phyloP scores from a whole-genome alignment of 2,888 invertebrate genomes.

The Anthrax anthrax region DNA sequence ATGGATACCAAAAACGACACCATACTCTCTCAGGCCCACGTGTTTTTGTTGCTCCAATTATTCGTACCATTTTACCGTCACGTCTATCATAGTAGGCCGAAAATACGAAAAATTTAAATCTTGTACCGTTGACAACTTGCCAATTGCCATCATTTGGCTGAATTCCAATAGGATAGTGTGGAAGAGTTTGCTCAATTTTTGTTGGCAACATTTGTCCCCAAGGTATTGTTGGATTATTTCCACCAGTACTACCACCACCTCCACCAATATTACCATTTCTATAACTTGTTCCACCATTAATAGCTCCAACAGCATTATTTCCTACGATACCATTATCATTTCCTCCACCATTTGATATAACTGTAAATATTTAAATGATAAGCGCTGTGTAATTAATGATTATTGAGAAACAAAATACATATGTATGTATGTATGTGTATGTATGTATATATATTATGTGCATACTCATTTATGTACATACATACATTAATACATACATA shows the following conservation, averaged over 20 bases:
- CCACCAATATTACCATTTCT: neutral
- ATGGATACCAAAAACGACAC: constrained; percentile 63
- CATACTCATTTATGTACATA: too few species aligned
- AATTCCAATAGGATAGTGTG: constrained; percentile 48
- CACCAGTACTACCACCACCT: constrained; percentile 15
- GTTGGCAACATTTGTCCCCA: constrained; percentile 32
- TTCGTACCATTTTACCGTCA: constrained; percentile 50
- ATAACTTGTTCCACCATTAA: neutral
- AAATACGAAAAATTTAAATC: constrained; percentile 82
- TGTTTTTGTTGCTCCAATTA: constrained; percentile 81
- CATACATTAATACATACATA: too few species aligned
- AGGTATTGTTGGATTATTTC: constrained; percentile 23
- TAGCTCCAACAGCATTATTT: neutral
- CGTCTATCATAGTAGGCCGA: constrained; percentile 79
- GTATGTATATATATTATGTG: too few species aligned
- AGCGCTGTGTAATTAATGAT: constrained; percentile 13
- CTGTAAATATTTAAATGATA: constrained; percentile 14
- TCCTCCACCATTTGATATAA: constrained; percentile 3
- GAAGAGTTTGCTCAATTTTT: constrained; percentile 37
- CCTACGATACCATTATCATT: constrained; percentile 1
- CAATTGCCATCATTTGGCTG: constrained; percentile 60
- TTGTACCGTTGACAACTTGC: constrained; percentile 43
- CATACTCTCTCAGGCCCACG: constrained; percentile 67
- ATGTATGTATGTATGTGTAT: too few species aligned
- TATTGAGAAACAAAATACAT: neutral